These are phyloP conservation scores for Icerya purchasi DNA, from an alignment of 2,888 invertebrate species.

Conservation along the genomic window DNA sequence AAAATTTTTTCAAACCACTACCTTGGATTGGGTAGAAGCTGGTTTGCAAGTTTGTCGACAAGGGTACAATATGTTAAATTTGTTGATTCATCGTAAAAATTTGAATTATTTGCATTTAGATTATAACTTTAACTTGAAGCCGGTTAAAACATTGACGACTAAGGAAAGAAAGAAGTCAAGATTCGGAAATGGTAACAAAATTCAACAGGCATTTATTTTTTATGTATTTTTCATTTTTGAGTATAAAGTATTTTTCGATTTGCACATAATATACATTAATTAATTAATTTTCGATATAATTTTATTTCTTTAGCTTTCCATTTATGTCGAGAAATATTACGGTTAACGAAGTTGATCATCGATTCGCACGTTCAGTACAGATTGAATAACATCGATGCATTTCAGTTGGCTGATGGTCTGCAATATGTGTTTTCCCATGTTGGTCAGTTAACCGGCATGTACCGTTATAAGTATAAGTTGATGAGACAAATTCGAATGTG, in stretches of 20 bases:
- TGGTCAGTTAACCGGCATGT: constrained; percentile 98
- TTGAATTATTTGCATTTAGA: constrained; percentile 97
- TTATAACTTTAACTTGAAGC: constrained; percentile 99
- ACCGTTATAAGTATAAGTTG: constrained; percentile 92
- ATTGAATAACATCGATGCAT: constrained; percentile 97
- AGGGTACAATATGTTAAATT: constrained; percentile 98
- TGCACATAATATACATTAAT: background rate
- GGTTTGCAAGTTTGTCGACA: constrained; percentile 95
- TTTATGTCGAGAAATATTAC: constrained; percentile 91
- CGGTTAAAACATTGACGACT: constrained; percentile 96
- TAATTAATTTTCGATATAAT: constrained; percentile 7
- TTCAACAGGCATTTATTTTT: background rate
- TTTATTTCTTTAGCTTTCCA: constrained; percentile 60
- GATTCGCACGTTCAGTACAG: constrained; percentile 99
- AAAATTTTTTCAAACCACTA: constrained; percentile 99
- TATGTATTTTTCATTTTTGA: background rate
- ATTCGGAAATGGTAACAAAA: constrained; percentile 60
- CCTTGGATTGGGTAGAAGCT: constrained; percentile 98
- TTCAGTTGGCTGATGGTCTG: constrained; percentile 90
- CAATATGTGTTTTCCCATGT: constrained; percentile 99
- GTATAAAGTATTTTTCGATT: background rate
- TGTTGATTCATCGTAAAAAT: constrained; percentile 96
- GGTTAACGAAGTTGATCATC: constrained; percentile 94
- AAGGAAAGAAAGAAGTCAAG: constrained; percentile 98
- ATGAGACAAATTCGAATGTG: constrained; percentile 99